These are phyloP conservation scores for Mycalesis mineus DNA, from an alignment of 2,888 invertebrate species.

Conservation along the genomic window DNA sequence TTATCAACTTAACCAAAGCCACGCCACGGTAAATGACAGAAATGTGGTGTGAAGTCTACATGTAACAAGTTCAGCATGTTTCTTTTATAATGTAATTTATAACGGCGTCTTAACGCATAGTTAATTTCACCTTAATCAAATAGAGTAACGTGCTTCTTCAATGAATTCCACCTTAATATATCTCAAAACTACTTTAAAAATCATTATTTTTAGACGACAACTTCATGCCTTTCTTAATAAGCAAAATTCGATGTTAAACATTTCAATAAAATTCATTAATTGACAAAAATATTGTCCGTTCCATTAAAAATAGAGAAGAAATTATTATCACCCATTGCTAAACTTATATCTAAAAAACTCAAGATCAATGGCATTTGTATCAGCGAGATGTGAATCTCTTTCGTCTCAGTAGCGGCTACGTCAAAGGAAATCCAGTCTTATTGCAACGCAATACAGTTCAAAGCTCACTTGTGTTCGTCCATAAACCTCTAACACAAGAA, in stretches of 20 bases:
- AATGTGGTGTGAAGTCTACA: no score
- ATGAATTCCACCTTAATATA: no score
- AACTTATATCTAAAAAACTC: slow-evolving; percentile 1
- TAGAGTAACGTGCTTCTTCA: no score
- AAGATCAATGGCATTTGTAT: not conserved
- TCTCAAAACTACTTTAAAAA: no score
- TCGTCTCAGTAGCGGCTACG: not conserved
- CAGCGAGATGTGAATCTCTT: not conserved
- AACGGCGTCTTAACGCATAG: no score
- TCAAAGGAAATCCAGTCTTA: slow-evolving; percentile 5
- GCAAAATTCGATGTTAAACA: not conserved
- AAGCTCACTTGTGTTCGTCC: no score
- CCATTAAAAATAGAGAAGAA: not conserved
- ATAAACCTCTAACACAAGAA: no score
- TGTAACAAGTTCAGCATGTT: no score
- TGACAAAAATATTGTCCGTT: not conserved
- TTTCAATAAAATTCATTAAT: not conserved
- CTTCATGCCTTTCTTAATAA: not conserved
- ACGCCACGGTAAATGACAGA: no score
- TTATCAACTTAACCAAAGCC: no score
- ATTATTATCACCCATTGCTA: slow-evolving; percentile 1
- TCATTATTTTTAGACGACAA: not conserved
- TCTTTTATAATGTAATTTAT: no score
- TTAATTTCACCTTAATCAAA: no score
- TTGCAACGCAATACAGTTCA: slow-evolving; percentile 7